A percentile compares a stretch with the other conserved stretches of the same genome.
phyloP scores from a whole-genome alignment of 2,113 vertebrate species.

The Onychostoma macrolepis region DNA sequence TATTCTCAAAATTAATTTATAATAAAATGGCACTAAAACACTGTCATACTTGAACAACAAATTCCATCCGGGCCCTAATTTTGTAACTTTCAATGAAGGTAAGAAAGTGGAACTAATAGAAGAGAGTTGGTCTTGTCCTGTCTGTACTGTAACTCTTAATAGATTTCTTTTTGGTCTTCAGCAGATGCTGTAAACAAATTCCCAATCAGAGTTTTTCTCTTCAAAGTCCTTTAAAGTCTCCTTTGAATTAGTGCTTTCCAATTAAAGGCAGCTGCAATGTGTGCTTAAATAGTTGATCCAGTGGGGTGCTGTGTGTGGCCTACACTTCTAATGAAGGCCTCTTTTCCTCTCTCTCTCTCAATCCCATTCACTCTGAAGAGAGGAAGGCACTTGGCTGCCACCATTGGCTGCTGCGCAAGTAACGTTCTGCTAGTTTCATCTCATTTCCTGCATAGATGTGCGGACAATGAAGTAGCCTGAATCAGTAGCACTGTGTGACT shows the following conservation, averaged over 20 bases:
- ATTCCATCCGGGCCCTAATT: not conserved
- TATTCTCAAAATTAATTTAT: not conserved
- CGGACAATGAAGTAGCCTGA: slow-evolving; percentile 39
- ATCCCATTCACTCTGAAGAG: not conserved
- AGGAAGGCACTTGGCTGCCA: slow-evolving; percentile 41
- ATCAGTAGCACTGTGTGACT: slow-evolving; percentile 20
- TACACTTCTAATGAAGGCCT: slow-evolving; percentile 24
- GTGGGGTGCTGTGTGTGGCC: slow-evolving; percentile 37
- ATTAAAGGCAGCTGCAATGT: slow-evolving; percentile 18
- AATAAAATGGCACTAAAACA: not conserved
- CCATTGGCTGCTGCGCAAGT: slow-evolving; percentile 46
- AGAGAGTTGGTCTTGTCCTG: not conserved
- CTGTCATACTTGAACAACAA: not conserved
- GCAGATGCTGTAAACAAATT: slow-evolving; percentile 19
- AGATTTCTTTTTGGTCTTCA: slow-evolving; percentile 6
- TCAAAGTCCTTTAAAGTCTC: not conserved
- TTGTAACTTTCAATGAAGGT: not conserved
- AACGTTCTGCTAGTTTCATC: slow-evolving; percentile 46
- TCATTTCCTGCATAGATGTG: slow-evolving; percentile 51
- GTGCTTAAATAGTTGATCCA: slow-evolving; percentile 23
- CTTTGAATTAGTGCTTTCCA: slow-evolving; percentile 17
- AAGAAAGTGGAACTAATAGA: slow-evolving; percentile 5
- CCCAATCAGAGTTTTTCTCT: not conserved
- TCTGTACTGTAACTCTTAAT: not conserved
- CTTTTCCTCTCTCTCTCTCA: slow-evolving; percentile 11